These are phyloP conservation scores for Sanderia malayensis DNA, from an alignment of 30 jellyfish, hydroid and myxozoan species.

Conservation along the genomic window DNA sequence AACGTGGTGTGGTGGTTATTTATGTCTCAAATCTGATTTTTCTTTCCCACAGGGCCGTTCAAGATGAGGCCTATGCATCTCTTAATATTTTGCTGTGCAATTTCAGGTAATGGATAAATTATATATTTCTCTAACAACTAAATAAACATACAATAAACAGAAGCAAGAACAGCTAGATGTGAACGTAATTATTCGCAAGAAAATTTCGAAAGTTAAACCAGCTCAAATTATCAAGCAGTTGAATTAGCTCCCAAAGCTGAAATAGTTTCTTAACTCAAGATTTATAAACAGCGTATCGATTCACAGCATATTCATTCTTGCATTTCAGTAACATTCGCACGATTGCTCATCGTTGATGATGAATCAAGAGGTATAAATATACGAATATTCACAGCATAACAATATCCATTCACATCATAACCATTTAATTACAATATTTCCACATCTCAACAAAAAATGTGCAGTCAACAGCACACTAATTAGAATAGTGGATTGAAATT, in stretches of 20 bases:
- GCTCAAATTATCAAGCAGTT: not conserved
- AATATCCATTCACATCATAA: too few species aligned
- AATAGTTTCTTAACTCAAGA: not conserved
- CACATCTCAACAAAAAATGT: too few species aligned
- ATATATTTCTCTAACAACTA: not conserved
- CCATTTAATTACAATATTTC: too few species aligned
- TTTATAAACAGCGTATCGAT: too few species aligned
- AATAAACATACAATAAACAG: not conserved
- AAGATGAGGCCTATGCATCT: constrained; percentile 61
- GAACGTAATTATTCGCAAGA: not conserved
- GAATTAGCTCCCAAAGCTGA: not conserved
- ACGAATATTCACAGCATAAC: too few species aligned
- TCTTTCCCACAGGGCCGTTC: constrained; percentile 55
- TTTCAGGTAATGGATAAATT: constrained; percentile 27
- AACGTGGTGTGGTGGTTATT: not conserved
- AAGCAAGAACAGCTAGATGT: not conserved
- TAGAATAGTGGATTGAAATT: too few species aligned
- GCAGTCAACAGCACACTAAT: too few species aligned
- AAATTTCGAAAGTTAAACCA: not conserved
- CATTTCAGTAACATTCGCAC: constrained; percentile 36
- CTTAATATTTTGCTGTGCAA: constrained; percentile 50
- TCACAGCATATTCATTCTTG: too few species aligned
- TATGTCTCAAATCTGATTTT: not conserved
- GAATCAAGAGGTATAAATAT: constrained; percentile 30
- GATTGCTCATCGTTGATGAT: constrained; percentile 38